These are phyloP conservation scores for Myotis davidii DNA, from an alignment of 2,113 vertebrate genomes.

Conservation along the genomic window DNA sequence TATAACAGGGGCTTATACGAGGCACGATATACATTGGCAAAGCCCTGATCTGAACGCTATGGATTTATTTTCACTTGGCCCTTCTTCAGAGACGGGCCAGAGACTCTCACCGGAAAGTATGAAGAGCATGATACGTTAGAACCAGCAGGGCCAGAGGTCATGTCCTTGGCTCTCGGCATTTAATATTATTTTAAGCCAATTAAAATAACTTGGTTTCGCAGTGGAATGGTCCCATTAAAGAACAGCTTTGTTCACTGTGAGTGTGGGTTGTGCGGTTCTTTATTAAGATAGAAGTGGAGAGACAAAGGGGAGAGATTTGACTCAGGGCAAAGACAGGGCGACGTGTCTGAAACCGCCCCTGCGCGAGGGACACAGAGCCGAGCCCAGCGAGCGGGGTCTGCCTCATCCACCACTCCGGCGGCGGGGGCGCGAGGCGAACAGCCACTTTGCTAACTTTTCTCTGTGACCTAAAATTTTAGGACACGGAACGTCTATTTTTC, in stretches of 20 bases:
- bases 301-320: conserved; percentile 21
- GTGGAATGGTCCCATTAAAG: conserved; percentile 80
- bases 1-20: conserved; percentile 72
- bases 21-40: conserved; percentile 75
- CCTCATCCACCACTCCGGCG: background rate
- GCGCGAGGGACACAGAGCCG: background rate
- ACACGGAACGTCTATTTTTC: background rate
- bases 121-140: conserved; percentile 74
- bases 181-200: conserved; percentile 77
- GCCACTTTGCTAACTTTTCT: background rate
- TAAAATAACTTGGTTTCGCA: conserved; percentile 78
- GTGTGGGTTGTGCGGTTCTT: conserved; percentile 42
- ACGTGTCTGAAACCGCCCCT: background rate
- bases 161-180: conserved; percentile 73
- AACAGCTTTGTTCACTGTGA: conserved; percentile 69
- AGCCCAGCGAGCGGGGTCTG: background rate
- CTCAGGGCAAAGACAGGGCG: background rate
- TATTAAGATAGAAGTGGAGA: background rate
- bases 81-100: conserved; percentile 67
- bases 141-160: conserved; percentile 61
- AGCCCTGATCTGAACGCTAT: conserved; percentile 66
- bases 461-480: conserved; percentile 39
- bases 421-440: background rate
- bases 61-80: conserved; percentile 76
- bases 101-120: conserved; percentile 74